phyloP scores from a whole-genome alignment of 2,797 vertebrate genomes.

The Channallabes apus region DNA sequence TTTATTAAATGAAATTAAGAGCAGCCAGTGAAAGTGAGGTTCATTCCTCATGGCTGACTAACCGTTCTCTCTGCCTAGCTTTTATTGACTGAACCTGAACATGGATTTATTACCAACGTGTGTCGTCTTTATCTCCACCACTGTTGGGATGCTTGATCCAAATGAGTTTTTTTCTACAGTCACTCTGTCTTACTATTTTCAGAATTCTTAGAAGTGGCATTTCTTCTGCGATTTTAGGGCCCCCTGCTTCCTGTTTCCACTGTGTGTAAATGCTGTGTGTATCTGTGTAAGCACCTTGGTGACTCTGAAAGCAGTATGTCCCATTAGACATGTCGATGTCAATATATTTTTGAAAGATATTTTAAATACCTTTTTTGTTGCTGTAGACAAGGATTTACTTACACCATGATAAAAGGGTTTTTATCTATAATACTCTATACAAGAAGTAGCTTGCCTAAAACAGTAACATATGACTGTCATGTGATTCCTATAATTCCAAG shows the following conservation, averaged over 20 bases:
- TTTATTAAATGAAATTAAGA: not conserved
- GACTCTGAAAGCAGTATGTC: not conserved
- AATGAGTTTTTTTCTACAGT: not conserved
- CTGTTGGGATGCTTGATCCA: not conserved
- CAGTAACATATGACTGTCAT: not conserved
- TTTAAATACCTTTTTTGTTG: not conserved
- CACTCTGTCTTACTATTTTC: slow-evolving; percentile 3
- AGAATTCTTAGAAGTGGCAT: slow-evolving; percentile 2
- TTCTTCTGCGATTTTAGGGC: slow-evolving; percentile 19
- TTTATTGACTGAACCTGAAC: not conserved
- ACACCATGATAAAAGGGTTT: not conserved
- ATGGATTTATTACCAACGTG: not conserved
- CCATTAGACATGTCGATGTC: not conserved
- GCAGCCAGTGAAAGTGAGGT: not conserved
- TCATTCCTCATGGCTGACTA: not conserved
- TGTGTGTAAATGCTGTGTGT: slow-evolving; percentile 37
- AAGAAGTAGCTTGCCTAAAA: not conserved
- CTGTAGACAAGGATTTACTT: not conserved
- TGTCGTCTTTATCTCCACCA: not conserved
- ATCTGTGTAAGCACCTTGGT: slow-evolving; percentile 6
- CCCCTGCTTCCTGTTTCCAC: slow-evolving; percentile 46
- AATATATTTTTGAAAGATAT: not conserved
- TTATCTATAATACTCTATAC: not conserved
- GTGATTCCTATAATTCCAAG: not conserved
- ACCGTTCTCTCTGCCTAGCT: not conserved